Evolutionary conservation across 2,888 invertebrate genomes (phyloP).

Genomic region (Ectemnius lituratus): DNA sequence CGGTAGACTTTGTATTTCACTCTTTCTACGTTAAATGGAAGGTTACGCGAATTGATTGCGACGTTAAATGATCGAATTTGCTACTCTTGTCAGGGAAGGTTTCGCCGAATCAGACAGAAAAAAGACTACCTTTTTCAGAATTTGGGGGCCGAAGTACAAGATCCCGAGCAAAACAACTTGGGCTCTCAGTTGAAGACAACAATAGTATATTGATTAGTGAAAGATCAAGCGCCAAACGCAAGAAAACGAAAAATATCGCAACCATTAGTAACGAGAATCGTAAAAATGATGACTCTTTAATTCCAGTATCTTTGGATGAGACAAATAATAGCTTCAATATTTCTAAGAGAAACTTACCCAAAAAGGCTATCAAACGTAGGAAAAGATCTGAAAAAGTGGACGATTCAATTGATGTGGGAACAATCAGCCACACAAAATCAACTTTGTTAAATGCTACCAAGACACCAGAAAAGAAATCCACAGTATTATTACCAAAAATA

Average conservation of each 20-base stretch:
- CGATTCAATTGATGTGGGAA: too few relatives aligned
- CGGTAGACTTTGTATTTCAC: too few relatives aligned
- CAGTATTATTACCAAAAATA: neutral
- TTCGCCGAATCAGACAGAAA: neutral
- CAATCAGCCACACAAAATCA: neutral
- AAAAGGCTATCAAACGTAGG: too few relatives aligned
- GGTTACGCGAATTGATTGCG: too few relatives aligned
- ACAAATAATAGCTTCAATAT: too few relatives aligned
- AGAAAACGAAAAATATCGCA: neutral
- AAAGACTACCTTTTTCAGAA: neutral
- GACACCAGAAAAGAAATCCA: neutral
- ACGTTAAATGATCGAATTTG: too few relatives aligned
- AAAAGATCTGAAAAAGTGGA: too few relatives aligned
- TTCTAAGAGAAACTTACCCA: too few relatives aligned
- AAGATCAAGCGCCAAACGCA: neutral
- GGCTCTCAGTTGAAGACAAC: neutral
- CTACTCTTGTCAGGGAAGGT: neutral
- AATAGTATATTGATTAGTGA: neutral
- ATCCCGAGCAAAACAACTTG: neutral
- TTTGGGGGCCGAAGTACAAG: conserved; percentile 1
- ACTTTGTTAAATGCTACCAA: neutral
- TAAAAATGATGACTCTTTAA: too few relatives aligned
- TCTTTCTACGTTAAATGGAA: too few relatives aligned
- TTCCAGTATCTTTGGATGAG: too few relatives aligned
- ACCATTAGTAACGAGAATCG: neutral